Evolutionary conservation across 2,113 vertebrate species (phyloP), one percentile per base, ranked within the genome.

Genomic region (Athene cunicularia): DNA sequence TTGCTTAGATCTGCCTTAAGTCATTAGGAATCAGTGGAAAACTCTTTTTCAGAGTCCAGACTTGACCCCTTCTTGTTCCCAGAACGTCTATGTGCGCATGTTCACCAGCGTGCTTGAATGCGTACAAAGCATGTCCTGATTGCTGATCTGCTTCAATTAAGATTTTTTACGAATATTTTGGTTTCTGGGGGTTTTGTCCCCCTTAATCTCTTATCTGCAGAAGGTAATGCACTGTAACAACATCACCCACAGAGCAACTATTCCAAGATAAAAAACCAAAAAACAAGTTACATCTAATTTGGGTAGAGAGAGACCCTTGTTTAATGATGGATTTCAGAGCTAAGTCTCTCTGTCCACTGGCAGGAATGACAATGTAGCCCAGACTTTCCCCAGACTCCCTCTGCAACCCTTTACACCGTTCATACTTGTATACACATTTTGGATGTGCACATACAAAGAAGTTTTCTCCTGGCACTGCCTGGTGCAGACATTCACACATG

Each of bases 1-100:
- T 96, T 98, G 96, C 97, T 98, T 98, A 97, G 93, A 94, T 97
- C 95, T 98, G 98, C 97, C 97, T 97, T 96, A 97, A 98, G 96
- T 97, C 97, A 97, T 98, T 97, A 98, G 80, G 96, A 97, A 97
- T 95, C 74, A 53, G 89, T 88, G 92, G 94, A 97, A 98, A 98
- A 98, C 95, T 97, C 95, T 91, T 97, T 96, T 97, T 94, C 68
- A 73, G 96, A 95, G 95, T 18, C 80, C 89, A 95, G 96, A 96
- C 96, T 91, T 96, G 97, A 96, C 96, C 94, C 84, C 56, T 88
- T 95, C 77, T 77, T 80, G 88, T 97, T 95, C 91, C 90, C 80
- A 33, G 95, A 95, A 93, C 95, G 84, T 85, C 88, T 80, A 67
- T 47, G 75, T 91, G 86, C 52, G 84, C 74, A 21, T 11, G 45